phyloP scores from a whole-genome alignment of 2,888 invertebrate species.

The Hofmannophila pseudospretella region DNA sequence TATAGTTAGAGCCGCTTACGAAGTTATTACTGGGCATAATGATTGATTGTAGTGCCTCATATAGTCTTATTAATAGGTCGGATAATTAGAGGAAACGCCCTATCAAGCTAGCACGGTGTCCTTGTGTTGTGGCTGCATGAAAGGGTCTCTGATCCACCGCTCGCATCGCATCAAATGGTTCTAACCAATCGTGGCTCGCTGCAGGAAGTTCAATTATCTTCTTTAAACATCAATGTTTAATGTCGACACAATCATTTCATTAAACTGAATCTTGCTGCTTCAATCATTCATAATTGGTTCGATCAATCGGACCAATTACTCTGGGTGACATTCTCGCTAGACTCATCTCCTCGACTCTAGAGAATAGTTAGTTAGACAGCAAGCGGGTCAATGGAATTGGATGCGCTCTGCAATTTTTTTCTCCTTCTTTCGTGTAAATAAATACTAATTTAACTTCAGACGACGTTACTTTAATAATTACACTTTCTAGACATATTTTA shows the following conservation, averaged over 20 bases:
- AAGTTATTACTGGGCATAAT: conserved; percentile 43
- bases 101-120: conserved; percentile 54
- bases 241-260: conserved; percentile 76
- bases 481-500: too few relatives aligned
- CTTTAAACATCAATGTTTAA: conserved; percentile 70
- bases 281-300: conserved; percentile 59
- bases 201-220: conserved; percentile 76
- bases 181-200: conserved; percentile 57
- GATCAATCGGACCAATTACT: conserved; percentile 49
- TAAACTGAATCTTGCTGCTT: conserved; percentile 64
- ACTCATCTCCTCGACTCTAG: conserved; percentile 13
- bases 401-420: neutral
- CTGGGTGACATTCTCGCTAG: conserved; percentile 8
- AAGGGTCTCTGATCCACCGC: conserved; percentile 53
- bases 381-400: conserved; percentile 7
- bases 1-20: conserved; percentile 34
- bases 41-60: conserved; percentile 51
- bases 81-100: conserved; percentile 75
- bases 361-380: conserved; percentile 8
- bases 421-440: neutral
- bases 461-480: too few relatives aligned
- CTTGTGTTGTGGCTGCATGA: conserved; percentile 36
- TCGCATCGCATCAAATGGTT: conserved; percentile 27
- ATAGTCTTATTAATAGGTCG: conserved; percentile 67
- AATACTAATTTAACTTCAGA: too few relatives aligned